Evolutionary conservation across 1,140 invertebrate genomes (phyloP), one percentile per base, ranked within the genome.

Genomic region (Drosophila watanabei): DNA sequence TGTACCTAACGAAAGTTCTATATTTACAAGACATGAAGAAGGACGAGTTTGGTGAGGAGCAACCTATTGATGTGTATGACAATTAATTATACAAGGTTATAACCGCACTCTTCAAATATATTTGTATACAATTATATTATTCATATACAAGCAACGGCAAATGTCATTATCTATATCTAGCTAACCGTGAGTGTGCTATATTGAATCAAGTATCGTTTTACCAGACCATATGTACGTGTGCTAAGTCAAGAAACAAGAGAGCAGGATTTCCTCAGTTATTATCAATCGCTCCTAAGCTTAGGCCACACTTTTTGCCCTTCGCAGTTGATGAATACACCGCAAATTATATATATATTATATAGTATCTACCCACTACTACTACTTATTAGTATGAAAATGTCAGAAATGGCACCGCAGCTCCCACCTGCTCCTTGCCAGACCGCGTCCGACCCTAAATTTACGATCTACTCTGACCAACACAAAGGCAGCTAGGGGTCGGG

Each of bases 31-130:
- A 76, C 61, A 66, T 18, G 63, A n/a, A n/a, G 30, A 66, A 64
- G 45, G 49, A 54, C 60, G 61, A 60, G 58, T 71, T 61, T 61
- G 49, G 46, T 49, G 60, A 58, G 39, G 28, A 48, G 61, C 63
- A 58, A 56, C 62, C 71, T 89, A 89, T 89, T 81, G 86, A 89
- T 89, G 85, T 90, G 86, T 89, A 90, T 76, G 85, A 89, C 85
- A 89, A 89, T 89, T 89, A 89, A 89, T 82, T 90, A 89, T 90
- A 89, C 81, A 89, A 85, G 64, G 72, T 81, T 80, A 82, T 71
- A 71, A 72, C 41, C 63, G 65, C 62, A 73, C 51, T 72, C 37
- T 70, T 69, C 59, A 76, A 33, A 75, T 69, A 73, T 87, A 87
- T 87, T 84, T 71, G 77, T 88, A 89, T 89, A 88, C 85, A 88